Base-by-base conservation (phyloP, 2,888 invertebrate species). In the Smittia aterrima region DNA sequence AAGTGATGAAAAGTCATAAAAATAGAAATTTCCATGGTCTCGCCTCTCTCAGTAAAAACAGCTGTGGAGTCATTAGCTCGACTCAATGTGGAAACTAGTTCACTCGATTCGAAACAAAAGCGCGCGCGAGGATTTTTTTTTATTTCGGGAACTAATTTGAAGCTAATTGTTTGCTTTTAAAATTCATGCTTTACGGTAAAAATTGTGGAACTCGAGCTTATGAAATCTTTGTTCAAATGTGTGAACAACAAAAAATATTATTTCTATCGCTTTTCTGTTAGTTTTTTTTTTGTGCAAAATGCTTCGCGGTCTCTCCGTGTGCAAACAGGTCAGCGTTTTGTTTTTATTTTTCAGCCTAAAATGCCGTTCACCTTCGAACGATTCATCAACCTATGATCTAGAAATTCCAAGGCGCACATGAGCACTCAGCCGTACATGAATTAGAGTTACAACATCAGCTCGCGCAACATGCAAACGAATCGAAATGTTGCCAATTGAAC, bases 341-440 rank as follows among this genome's bases (percentile, higher is more conserved):
- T 32, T 32, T 32, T 32, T 9, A 32, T 32, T 32, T 32, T 32
- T 3, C 32, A 32, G 32, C 20, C 20, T 54, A 20, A 54, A 70
- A 70, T 70, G 70, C 54, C 53, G 70, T 70, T 72, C 24, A 72
- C 72, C 72, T 72, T 72, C 72, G 18, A 20, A 32, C 62, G 25
- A 38, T 72, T 72, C 72, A 40, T 72, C 58, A 58, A 72, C 72
- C 72, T 72, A 58, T 72, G 72, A 72, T 72, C 72, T 72, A 72
- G 72, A 72, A 71, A 72, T 18, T 16, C 24, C 71, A 71, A 67
- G 47, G 47, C 40, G 67, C 64, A 27, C 25, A 64, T 64, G 13
- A 27, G 11, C 3, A 6, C 3, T 58, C 6, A 22, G 58, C n/a
- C 24, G 9, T 13, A 27, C 64, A 58, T 58, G 58, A 47, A 16